Evolutionary conservation across 2,797 vertebrate species (phyloP).

Genomic region (Melanotaenia trifasciata): DNA sequence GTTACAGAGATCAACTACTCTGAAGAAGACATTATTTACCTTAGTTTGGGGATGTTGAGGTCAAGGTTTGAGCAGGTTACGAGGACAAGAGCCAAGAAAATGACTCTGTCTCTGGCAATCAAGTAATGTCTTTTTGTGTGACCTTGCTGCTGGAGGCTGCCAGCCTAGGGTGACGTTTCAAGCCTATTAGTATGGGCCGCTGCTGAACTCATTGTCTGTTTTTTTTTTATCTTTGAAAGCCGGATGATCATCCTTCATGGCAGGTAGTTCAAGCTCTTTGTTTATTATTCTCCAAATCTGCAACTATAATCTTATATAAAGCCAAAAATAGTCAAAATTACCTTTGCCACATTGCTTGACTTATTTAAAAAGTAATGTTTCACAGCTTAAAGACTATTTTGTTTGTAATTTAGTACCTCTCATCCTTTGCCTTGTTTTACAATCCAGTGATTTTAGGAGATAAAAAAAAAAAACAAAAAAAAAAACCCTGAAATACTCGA

Average conservation of each 20-base stretch:
- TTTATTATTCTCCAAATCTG: constrained; percentile 16
- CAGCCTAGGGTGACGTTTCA: constrained; percentile 11
- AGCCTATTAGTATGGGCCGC: constrained; percentile 14
- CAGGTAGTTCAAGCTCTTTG: constrained; percentile 18
- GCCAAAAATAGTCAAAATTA: constrained; percentile 6
- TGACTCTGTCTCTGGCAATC: constrained; percentile 59
- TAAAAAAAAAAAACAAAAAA: neutral
- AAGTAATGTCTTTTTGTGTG: constrained; percentile 17
- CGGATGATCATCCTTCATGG: neutral
- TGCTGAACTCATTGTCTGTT: constrained; percentile 13
- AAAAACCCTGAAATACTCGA: too few relatives aligned
- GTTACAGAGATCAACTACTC: neutral
- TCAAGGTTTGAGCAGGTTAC: constrained; percentile 17
- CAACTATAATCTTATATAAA: constrained; percentile 7
- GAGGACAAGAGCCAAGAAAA: constrained; percentile 54
- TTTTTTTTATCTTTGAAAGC: constrained; percentile 13
- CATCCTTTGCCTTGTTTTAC: neutral
- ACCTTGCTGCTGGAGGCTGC: constrained; percentile 47
- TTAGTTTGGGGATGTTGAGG: constrained; percentile 15
- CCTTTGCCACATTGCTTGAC: neutral
- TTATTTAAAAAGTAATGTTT: neutral
- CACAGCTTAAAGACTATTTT: neutral
- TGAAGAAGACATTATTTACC: constrained; percentile 24
- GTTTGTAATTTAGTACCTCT: neutral
- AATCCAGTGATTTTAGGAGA: too few relatives aligned